Evolutionary conservation across 2,797 vertebrate species (phyloP).

Genomic region (Anguilla anguilla): DNA sequence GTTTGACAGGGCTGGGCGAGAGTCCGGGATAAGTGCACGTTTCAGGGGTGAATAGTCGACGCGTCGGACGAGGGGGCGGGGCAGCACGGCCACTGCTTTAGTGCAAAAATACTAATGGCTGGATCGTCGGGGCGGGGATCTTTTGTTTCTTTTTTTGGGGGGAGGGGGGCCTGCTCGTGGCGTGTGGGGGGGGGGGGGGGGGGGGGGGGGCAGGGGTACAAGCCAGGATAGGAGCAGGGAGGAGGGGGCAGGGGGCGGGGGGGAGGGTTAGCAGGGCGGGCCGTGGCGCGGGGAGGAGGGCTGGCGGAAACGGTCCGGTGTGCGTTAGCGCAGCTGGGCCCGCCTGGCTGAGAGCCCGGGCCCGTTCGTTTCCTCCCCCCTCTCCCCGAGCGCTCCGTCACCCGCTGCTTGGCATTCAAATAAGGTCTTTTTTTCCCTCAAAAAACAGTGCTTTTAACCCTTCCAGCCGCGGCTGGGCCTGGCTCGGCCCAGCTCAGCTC

Average conservation of each 20-base stretch:
- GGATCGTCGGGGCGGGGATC: not conserved
- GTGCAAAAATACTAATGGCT: slow-evolving; percentile 17
- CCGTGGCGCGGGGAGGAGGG: too few species aligned
- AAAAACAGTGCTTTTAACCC: too few species aligned
- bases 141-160: not conserved
- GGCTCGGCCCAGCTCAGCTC: too few species aligned
- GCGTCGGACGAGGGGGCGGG: not conserved
- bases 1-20: not conserved
- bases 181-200: not conserved
- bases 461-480: too few species aligned
- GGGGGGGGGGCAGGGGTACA: not conserved
- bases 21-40: not conserved
- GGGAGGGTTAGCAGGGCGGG: not conserved
- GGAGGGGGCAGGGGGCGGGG: not conserved
- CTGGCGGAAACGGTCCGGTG: too few species aligned
- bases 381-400: too few species aligned
- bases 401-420: too few species aligned
- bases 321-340: too few species aligned
- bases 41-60: not conserved
- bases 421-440: too few species aligned
- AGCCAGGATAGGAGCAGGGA: not conserved
- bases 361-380: too few species aligned
- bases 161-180: not conserved
- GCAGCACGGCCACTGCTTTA: not conserved
- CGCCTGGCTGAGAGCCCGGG: too few species aligned